Conservation (phyloP, 2,797 vertebrate genomes). For the Cercopithecus mitis region DNA sequence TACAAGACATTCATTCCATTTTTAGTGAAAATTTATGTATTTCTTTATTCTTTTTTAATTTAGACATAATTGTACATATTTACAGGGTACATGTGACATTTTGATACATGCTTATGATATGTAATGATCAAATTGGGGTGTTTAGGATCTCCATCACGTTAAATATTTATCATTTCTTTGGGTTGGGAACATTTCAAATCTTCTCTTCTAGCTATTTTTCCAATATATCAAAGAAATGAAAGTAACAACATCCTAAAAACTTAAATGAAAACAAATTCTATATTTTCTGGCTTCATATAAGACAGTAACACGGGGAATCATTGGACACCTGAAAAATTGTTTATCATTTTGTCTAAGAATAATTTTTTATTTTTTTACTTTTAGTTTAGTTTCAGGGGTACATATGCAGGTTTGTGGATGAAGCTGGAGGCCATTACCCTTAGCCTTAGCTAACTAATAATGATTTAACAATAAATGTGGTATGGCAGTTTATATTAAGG, state of each 20-base stretch:
- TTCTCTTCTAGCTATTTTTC: not conserved
- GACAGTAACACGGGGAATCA: not conserved
- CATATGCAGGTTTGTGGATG: not conserved
- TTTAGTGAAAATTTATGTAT: slow-evolving; percentile 2
- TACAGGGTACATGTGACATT: not conserved
- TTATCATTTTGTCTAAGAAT: not conserved
- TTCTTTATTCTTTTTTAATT: not conserved
- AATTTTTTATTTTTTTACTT: not conserved
- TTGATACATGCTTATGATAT: not conserved
- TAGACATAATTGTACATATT: not conserved
- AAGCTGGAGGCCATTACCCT: not conserved
- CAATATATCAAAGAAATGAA: not conserved
- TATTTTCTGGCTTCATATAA: not conserved
- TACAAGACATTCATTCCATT: not conserved
- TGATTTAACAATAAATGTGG: not conserved
- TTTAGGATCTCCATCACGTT: not conserved
- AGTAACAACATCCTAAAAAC: not conserved
- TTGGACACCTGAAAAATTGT: not conserved
- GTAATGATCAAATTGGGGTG: not conserved
- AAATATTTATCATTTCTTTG: not conserved
- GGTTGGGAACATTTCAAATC: not conserved
- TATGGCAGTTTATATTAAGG: not conserved
- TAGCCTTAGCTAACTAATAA: not conserved
- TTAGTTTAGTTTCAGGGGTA: not conserved
- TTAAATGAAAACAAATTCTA: not conserved